Percentiles rank a stretch among this genome's conserved stretches.
phyloP scores from a whole-genome alignment of 2,797 vertebrate genomes.

The Mus spretus region DNA sequence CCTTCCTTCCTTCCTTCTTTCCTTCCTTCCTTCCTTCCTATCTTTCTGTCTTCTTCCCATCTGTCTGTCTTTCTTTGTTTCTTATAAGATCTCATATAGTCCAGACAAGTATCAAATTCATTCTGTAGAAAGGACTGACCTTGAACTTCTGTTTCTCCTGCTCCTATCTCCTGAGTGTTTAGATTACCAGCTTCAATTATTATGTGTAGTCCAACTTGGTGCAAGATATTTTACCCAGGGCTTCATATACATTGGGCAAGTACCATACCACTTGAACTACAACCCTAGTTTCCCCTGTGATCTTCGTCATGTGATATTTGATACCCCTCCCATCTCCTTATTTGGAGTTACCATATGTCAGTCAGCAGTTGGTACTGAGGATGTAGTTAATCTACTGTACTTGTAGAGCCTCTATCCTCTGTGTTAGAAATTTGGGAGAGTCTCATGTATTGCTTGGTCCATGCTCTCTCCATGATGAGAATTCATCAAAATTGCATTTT shows the following conservation, averaged over 20 bases:
- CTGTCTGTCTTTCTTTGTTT: neutral
- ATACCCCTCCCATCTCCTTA: neutral
- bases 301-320: neutral
- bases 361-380: neutral
- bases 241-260: neutral
- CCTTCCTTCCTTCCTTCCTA: neutral
- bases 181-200: neutral
- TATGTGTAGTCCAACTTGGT: neutral
- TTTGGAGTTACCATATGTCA: neutral
- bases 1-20: neutral
- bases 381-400: neutral
- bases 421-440: conserved; percentile 24
- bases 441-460: neutral
- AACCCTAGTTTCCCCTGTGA: neutral
- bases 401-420: neutral
- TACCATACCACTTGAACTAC: neutral
- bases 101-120: neutral
- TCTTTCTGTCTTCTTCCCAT: neutral
- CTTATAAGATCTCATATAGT: neutral
- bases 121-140: neutral
- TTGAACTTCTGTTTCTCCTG: neutral
- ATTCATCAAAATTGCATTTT: neutral
- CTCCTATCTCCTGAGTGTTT: neutral
- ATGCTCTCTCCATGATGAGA: neutral
- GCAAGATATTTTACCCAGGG: neutral